Evolutionary conservation across 2,113 vertebrate species (phyloP), one percentile per base, ranked within the genome.

Genomic region (Microtus oregoni): DNA sequence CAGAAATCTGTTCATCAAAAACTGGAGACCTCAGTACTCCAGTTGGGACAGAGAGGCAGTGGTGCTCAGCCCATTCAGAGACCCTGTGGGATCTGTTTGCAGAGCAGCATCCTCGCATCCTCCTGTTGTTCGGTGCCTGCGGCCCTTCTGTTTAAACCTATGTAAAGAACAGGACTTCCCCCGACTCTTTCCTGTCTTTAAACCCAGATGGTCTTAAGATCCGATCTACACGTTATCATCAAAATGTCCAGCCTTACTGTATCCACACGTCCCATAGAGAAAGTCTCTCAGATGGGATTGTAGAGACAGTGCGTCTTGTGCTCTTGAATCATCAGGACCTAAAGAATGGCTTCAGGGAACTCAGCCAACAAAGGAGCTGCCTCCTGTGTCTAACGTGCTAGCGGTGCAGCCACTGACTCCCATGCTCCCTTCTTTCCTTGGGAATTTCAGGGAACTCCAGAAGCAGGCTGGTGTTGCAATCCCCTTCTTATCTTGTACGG

Each of bases 401-500:
- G 13, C 50, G n/a, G 83, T 85, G 72, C n/a, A 83, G 92, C 91
- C 72, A 86, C 38, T 77, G 91, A 58, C 86, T 89, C 89, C 78
- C 82, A 41, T 72, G 79, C 82, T 88, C 65, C 78, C 68, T 35
- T 81, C 86, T 94, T 92, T 96, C 78, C 86, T 94, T 92, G 88
- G 86, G 86, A 95, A 96, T 97, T 91, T 93, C 86, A 92, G 88
- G 95, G 89, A 97, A 96, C 76, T 94, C 89, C 65, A 67, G 94
- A 93, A 96, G 89, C 86, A 89, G 93, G 82, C 82, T 93, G n/a
- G 94, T 68, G 68, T 91, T 94, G 89, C 96, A 92, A 58, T 95
- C 93, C 96, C 78, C 26, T 92, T 88, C 96, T 97, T 97, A 97
- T 98, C 97, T 98, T 96, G 86, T 91, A 96, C 90, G 90, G 89